Evolutionary conservation across 2,888 invertebrate genomes (phyloP).

Genomic region (Osedax fenrisi): DNA sequence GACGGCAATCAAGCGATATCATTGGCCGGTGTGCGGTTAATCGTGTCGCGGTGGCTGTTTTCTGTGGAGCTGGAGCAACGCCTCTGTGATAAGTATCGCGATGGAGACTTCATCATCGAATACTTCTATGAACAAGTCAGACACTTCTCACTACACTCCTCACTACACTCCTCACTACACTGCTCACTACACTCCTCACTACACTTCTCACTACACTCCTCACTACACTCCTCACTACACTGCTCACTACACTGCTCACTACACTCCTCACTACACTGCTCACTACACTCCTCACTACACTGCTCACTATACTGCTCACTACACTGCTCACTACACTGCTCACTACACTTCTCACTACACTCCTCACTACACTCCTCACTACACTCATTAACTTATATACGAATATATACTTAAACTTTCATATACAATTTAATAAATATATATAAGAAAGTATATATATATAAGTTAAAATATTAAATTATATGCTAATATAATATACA

Average conservation of each 20-base stretch:
- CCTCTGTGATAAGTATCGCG: constrained; percentile 56
- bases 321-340: neutral
- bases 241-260: neutral
- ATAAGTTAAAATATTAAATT: too few relatives aligned
- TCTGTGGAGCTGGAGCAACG: constrained; percentile 41
- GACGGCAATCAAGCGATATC: neutral
- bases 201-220: neutral
- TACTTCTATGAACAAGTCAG: neutral
- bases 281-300: neutral
- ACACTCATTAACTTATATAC: too few relatives aligned
- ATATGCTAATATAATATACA: too few relatives aligned
- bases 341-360: neutral
- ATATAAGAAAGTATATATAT: too few relatives aligned
- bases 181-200: neutral
- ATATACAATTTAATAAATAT: too few relatives aligned
- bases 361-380: too few relatives aligned
- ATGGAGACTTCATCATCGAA: neutral
- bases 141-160: neutral
- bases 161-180: neutral
- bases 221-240: neutral
- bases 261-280: neutral
- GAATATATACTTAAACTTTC: too few relatives aligned
- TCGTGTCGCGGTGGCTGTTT: constrained; percentile 55
- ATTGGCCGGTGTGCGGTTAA: constrained; percentile 46
- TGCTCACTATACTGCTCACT: neutral